Evolutionary conservation across 2,113 vertebrate genomes (phyloP).

Genomic region (Proteles cristata): DNA sequence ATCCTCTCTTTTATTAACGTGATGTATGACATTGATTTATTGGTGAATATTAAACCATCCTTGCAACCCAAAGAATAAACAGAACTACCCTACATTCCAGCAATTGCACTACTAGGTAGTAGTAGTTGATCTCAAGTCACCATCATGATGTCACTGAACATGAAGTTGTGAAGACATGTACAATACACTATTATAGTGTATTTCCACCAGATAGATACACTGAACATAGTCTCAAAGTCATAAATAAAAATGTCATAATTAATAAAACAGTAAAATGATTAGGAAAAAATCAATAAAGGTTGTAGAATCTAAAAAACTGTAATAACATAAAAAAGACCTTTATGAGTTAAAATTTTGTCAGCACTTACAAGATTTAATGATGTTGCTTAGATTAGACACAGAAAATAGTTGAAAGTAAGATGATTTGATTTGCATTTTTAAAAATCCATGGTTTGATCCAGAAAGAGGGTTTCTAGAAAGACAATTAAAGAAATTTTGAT

Average conservation of each 20-base stretch:
- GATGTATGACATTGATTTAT: neutral
- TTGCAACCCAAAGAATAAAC: neutral
- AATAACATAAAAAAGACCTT: neutral
- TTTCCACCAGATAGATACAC: neutral
- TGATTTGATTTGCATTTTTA: neutral
- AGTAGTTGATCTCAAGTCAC: neutral
- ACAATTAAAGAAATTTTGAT: neutral
- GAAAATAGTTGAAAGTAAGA: neutral
- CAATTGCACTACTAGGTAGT: neutral
- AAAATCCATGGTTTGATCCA: neutral
- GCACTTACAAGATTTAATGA: neutral
- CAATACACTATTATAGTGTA: neutral
- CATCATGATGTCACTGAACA: neutral
- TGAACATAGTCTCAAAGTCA: neutral
- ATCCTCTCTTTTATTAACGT: neutral
- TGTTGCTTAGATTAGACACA: neutral
- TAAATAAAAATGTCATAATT: neutral
- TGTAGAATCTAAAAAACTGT: neutral
- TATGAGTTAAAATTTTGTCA: neutral
- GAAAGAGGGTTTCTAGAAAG: neutral
- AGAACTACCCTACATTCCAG: neutral
- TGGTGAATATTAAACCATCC: neutral
- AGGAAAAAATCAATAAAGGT: neutral
- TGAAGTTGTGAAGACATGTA: neutral
- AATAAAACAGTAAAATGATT: neutral